Evolutionary conservation across 2,113 vertebrate species (phyloP).

Genomic region (Himantopus leucocephalus): DNA sequence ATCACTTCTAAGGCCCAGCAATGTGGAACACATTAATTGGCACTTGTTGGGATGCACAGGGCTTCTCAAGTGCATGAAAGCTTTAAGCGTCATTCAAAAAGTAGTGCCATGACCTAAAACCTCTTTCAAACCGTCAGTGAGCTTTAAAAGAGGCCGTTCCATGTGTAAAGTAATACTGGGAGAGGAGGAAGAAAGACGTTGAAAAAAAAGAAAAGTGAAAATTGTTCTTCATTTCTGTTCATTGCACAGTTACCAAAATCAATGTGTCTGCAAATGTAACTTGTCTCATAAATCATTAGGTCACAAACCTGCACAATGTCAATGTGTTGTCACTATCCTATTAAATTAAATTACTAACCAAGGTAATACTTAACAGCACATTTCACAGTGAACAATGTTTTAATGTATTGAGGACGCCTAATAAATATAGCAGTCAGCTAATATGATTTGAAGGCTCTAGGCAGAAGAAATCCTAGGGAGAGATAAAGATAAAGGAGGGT

Average conservation of each 20-base stretch:
- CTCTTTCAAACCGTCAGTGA: background rate
- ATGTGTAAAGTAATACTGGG: background rate
- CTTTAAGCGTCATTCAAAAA: background rate
- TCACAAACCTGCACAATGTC: constrained; percentile 58
- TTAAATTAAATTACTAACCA: constrained; percentile 61
- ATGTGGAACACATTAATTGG: constrained; percentile 12
- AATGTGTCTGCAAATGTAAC: constrained; percentile 54
- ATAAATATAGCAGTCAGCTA: constrained; percentile 13
- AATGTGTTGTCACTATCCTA: constrained; percentile 25
- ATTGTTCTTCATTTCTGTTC: background rate
- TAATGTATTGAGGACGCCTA: constrained; percentile 23
- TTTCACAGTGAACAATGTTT: constrained; percentile 38
- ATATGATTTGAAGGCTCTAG: constrained; percentile 8
- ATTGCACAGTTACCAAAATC: constrained; percentile 41
- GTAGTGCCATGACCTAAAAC: background rate
- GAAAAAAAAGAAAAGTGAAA: background rate
- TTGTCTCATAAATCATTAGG: constrained; percentile 63
- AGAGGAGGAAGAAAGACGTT: background rate
- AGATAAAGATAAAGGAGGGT: background rate
- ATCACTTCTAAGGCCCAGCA: background rate
- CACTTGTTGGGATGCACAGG: background rate
- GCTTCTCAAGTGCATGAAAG: background rate
- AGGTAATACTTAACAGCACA: constrained; percentile 44
- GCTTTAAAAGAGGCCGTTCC: background rate
- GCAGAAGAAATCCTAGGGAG: background rate